phyloP scores from a whole-genome alignment of 2,888 invertebrate genomes.

The Argyresthia goedartella region DNA sequence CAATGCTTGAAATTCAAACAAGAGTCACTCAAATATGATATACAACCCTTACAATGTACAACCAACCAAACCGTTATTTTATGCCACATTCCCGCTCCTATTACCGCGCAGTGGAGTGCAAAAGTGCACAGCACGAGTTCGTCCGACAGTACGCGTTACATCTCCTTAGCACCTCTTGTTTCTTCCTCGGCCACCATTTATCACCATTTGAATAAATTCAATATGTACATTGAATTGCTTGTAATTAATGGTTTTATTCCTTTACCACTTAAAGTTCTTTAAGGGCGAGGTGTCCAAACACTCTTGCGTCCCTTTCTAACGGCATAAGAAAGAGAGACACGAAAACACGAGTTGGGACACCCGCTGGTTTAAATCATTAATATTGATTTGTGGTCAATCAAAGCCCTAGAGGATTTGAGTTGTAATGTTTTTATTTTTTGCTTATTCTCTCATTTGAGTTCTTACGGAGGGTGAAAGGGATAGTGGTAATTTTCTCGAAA shows the following conservation, averaged over 20 bases:
- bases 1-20: no score
- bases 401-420: conserved; percentile 65
- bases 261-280: conserved; percentile 69
- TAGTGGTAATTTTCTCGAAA: conserved; percentile 8
- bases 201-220: conserved; percentile 72
- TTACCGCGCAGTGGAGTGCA: not conserved
- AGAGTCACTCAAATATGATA: no score
- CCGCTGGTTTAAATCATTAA: conserved; percentile 68
- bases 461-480: conserved; percentile 27
- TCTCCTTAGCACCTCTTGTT: conserved; percentile 57
- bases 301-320: conserved; percentile 29
- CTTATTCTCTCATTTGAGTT: conserved; percentile 19
- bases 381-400: conserved; percentile 74
- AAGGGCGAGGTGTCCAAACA: conserved; percentile 69
- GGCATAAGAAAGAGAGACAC: conserved; percentile 26
- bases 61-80: conserved; percentile 36
- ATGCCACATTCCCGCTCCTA: conserved; percentile 2
- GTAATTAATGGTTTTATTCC: conserved; percentile 72
- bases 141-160: conserved; percentile 14
- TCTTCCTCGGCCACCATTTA: conserved; percentile 48
- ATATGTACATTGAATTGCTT: conserved; percentile 70
- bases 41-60: not conserved
- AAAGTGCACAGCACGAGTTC: not conserved
- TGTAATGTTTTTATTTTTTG: conserved; percentile 62
- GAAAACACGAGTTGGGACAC: conserved; percentile 39